phyloP scores from a whole-genome alignment of 2,888 invertebrate genomes.

The Disparrhopalites patrizii region DNA sequence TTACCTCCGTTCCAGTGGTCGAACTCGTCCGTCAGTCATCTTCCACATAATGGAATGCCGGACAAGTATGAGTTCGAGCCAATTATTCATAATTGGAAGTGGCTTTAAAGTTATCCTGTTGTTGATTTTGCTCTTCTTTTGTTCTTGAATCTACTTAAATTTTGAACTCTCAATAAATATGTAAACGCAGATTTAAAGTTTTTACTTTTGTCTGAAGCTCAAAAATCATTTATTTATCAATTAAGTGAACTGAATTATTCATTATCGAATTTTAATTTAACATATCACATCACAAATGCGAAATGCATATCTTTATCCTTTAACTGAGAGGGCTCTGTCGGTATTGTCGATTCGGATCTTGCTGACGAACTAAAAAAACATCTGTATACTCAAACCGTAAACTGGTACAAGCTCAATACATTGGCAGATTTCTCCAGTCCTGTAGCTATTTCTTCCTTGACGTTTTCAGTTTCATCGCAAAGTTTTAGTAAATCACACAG shows the following conservation, averaged over 20 bases:
- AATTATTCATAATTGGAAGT: constrained; percentile 60
- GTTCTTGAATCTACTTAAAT: neutral
- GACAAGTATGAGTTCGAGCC: constrained; percentile 68
- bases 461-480: neutral
- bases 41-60: constrained; percentile 68
- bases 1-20: constrained; percentile 75
- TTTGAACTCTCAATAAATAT: neutral
- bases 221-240: too few relatives aligned
- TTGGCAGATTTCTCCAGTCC: constrained; percentile 1
- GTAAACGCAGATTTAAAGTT: neutral
- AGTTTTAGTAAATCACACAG: constrained; percentile 56
- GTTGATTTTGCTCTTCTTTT: neutral
- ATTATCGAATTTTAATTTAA: too few relatives aligned
- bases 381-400: too few relatives aligned
- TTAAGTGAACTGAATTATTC: too few relatives aligned
- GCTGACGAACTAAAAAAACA: too few relatives aligned
- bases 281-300: too few relatives aligned
- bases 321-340: too few relatives aligned
- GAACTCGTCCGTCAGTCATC: constrained; percentile 60
- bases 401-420: neutral
- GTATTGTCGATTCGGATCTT: too few relatives aligned
- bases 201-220: neutral
- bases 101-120: constrained; percentile 50
- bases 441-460: neutral
- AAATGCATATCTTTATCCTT: too few relatives aligned